Percentiles rank a stretch among this genome's conserved stretches.
These are phyloP conservation scores for Rhinoderma darwinii DNA, from an alignment of 2,113 vertebrate species.

Conservation along the genomic window DNA sequence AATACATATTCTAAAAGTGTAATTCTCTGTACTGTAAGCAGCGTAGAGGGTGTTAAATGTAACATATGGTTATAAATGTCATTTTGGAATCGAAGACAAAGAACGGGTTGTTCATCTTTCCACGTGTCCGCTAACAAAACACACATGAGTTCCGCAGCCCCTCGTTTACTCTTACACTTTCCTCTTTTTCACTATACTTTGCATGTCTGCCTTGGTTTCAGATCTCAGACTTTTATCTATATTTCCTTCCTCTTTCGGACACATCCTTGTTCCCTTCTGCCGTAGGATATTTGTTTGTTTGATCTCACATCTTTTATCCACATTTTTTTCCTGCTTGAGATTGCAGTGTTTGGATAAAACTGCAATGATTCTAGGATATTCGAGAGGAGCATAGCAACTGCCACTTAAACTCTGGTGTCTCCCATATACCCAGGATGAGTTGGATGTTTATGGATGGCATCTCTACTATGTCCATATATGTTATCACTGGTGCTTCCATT, in stretches of 20 bases:
- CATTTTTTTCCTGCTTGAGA: not conserved
- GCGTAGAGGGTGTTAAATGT: constrained; percentile 29
- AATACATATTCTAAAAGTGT: not conserved
- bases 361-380: not conserved
- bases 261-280: constrained; percentile 3
- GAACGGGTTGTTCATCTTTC: constrained; percentile 39
- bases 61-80: constrained; percentile 46
- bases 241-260: constrained; percentile 10
- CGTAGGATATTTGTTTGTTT: constrained; percentile 18
- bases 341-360: not conserved
- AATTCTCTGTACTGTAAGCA: not conserved
- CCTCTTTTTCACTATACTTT: not conserved
- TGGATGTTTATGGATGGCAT: not conserved
- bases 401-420: not conserved
- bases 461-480: not conserved
- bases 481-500: not conserved
- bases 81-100: constrained; percentile 22
- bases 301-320: constrained; percentile 37
- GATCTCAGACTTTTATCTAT: constrained; percentile 25
- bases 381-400: not conserved
- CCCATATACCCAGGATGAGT: constrained; percentile 27
- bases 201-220: not conserved
- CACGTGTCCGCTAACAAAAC: constrained; percentile 55
- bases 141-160: constrained; percentile 45
- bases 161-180: constrained; percentile 1